These are phyloP conservation scores for Cardiocondyla obscurior DNA, from an alignment of 1,140 invertebrate species.

Conservation along the genomic window DNA sequence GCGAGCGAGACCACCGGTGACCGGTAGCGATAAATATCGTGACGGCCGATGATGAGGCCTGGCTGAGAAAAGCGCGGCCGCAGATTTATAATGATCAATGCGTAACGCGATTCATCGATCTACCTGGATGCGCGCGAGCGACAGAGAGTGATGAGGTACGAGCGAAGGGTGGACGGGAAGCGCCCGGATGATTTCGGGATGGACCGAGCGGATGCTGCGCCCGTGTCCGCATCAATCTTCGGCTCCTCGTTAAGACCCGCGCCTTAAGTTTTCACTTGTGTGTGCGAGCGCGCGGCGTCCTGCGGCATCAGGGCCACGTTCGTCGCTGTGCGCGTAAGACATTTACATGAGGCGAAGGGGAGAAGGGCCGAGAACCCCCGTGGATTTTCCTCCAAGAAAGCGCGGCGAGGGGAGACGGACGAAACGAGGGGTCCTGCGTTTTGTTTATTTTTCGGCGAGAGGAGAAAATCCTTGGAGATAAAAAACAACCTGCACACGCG, in stretches of 20 bases:
- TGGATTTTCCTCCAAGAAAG: slow-evolving; percentile 69
- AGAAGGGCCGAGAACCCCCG: slow-evolving; percentile 70
- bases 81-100: slow-evolving; percentile 45
- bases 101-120: slow-evolving; percentile 38
- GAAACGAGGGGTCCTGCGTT: not conserved
- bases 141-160: slow-evolving; percentile 61
- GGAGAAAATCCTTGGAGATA: slow-evolving; percentile 44
- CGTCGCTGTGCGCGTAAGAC: slow-evolving; percentile 63
- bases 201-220: slow-evolving; percentile 69
- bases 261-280: slow-evolving; percentile 72
- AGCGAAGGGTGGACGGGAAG: slow-evolving; percentile 48
- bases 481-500: not conserved
- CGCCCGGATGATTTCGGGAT: slow-evolving; percentile 53
- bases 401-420: not conserved
- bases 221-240: slow-evolving; percentile 80
- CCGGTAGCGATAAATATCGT: slow-evolving; percentile 30
- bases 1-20: slow-evolving; percentile 11
- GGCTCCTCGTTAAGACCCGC: slow-evolving; percentile 78
- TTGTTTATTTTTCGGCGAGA: slow-evolving; percentile 40
- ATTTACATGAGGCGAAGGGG: slow-evolving; percentile 69
- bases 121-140: slow-evolving; percentile 35
- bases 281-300: slow-evolving; percentile 45
- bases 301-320: slow-evolving; percentile 53
- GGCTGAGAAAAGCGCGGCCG: not conserved
- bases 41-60: not conserved